Evolutionary conservation across 2,113 vertebrate species (phyloP), one percentile per base, ranked within the genome.

Genomic region (Hystrix brachyura): DNA sequence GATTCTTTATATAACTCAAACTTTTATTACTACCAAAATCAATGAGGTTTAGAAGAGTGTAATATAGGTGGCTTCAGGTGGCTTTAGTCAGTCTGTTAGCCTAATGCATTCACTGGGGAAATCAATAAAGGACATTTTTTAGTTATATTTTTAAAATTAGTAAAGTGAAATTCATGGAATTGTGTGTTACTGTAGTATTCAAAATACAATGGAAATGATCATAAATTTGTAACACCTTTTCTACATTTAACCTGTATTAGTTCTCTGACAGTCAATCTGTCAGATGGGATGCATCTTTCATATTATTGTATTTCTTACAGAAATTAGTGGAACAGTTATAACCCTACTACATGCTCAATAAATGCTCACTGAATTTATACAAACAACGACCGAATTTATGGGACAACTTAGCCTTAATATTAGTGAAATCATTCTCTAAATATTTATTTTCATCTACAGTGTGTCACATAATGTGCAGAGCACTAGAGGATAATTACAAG

Each of bases 1-100:
- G 64, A 55, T 64, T 71, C 62, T 92, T 11, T 83, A n/a, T 67
- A 23, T 85, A 94, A 69, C 23, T 32, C 81, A 62, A 96, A 72
- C 94, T 12, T 97, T 87, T 55, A 93, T 82, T 83, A 76, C 27
- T 83, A n/a, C 21, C 67, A 81, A 87, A 94, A 87, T 95, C 67
- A 62, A 5, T 64, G 60, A 87, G 55, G 55, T 89, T 53, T 85
- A 97, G 96, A 94, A 14, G 0, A 81, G n/a, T 18, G 0, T 34
- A 97, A 91, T 82, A 76, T 3, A 18, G 15, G 25, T 32, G 46
- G 34, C 34, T 97, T 96, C 2, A 11, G 23, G 19, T 43, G 25
- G 34, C 34, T 97, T 96, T 94, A 91, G 51, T 38, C 18, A 96
- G 72, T 81, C 53, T 78, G 84, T 84, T 94, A 93, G 46, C 23